phyloP scores from a whole-genome alignment of 35 echinoderm and acorn worm genomes.

The Anneissia japonica region DNA sequence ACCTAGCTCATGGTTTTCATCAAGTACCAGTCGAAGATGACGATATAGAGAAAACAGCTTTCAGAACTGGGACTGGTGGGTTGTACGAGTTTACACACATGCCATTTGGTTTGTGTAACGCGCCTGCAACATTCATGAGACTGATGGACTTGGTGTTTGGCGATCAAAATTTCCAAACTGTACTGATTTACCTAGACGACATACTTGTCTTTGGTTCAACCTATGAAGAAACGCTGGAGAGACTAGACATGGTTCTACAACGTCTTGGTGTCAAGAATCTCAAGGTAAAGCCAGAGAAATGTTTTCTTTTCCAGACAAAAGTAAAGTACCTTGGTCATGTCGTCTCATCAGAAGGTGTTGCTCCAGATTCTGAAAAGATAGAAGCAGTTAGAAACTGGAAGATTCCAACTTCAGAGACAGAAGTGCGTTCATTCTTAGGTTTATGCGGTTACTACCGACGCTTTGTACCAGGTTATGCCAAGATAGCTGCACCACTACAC shows the following conservation, averaged over 20 bases:
- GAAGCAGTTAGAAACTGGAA: background rate
- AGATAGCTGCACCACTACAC: no score
- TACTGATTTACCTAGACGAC: conserved; percentile 10
- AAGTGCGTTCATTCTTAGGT: background rate
- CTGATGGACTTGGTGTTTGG: conserved; percentile 3
- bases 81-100: conserved; percentile 13
- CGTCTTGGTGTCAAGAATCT: conserved; percentile 14
- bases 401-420: background rate
- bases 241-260: conserved; percentile 17
- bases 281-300: conserved; percentile 40
- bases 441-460: background rate
- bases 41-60: conserved; percentile 55
- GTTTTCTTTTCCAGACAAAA: conserved; percentile 21
- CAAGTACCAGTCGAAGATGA: conserved; percentile 34
- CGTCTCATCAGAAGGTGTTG: background rate
- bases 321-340: conserved; percentile 3
- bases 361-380: background rate
- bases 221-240: background rate
- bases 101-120: conserved; percentile 30
- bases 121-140: conserved; percentile 11
- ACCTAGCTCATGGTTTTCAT: conserved; percentile 57
- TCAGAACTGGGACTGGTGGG: conserved; percentile 33
- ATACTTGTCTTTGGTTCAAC: background rate
- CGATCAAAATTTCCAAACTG: conserved; percentile 4
- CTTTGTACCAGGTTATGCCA: no score